Conservation (phyloP, 2,113 vertebrate species). For the Andinoacara biseriatus region DNA sequence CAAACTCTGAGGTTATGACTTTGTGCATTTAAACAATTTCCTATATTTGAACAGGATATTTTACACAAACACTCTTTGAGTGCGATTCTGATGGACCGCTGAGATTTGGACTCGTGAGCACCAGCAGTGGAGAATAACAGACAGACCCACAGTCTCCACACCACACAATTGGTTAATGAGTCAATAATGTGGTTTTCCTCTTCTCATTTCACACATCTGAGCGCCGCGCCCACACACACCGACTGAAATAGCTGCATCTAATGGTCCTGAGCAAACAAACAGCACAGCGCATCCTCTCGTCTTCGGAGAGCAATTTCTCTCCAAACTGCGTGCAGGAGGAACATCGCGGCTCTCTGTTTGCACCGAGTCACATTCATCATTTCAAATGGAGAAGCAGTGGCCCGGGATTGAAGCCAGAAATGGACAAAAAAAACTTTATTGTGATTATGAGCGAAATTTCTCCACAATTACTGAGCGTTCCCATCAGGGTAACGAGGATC, state of each 20-base stretch:
- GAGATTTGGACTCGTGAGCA: slow-evolving; percentile 1
- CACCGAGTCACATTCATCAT: slow-evolving; percentile 6
- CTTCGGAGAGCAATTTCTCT: slow-evolving; percentile 29
- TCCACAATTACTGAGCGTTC: not conserved
- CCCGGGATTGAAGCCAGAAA: not conserved
- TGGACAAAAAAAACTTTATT: not conserved
- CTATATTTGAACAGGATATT: too few species aligned
- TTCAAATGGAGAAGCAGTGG: not conserved
- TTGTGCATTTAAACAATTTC: too few species aligned
- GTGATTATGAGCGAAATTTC: not conserved
- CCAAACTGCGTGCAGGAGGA: not conserved
- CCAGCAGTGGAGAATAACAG: not conserved
- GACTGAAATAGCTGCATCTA: slow-evolving; percentile 60
- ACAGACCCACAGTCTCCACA: not conserved
- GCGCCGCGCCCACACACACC: slow-evolving; percentile 38
- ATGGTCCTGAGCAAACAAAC: slow-evolving; percentile 61
- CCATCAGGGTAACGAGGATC: not conserved
- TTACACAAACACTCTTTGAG: not conserved
- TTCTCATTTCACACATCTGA: slow-evolving; percentile 65
- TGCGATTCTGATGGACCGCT: not conserved
- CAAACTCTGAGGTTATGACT: too few species aligned
- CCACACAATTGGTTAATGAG: slow-evolving; percentile 48
- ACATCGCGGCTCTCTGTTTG: not conserved
- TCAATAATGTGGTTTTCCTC: slow-evolving; percentile 50
- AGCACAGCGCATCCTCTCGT: slow-evolving; percentile 37